These are phyloP conservation scores for Gymnorhina tibicen DNA, from an alignment of 2,113 vertebrate genomes.

Conservation along the genomic window DNA sequence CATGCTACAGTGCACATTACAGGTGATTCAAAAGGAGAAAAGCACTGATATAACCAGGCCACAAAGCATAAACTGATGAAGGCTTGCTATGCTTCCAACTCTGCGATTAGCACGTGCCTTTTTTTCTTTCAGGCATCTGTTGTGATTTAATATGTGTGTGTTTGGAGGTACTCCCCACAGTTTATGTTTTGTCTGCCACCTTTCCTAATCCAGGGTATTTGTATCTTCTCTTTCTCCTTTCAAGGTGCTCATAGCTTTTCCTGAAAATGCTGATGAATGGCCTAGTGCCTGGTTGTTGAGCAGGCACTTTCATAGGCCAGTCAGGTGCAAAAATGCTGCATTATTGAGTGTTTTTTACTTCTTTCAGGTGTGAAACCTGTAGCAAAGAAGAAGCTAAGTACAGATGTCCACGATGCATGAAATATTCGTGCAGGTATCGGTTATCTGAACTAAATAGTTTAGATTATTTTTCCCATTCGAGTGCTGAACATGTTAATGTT, in stretches of 20 bases:
- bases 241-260: background rate
- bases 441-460: background rate
- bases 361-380: slow-evolving; percentile 86
- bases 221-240: background rate
- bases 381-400: slow-evolving; percentile 85
- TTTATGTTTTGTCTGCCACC: background rate
- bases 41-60: background rate
- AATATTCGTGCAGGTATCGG: slow-evolving; percentile 87
- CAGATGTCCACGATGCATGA: slow-evolving; percentile 87
- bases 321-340: background rate
- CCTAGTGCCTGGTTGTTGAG: background rate
- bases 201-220: background rate
- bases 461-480: background rate
- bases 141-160: background rate
- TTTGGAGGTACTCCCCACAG: background rate
- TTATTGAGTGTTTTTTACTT: background rate
- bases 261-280: background rate
- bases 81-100: background rate
- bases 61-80: background rate
- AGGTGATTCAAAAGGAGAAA: background rate
- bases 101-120: fast-evolving
- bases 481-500: background rate
- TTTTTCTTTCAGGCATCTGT: background rate
- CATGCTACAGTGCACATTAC: fast-evolving
- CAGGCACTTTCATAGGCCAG: background rate